phyloP scores from a whole-genome alignment of 2,797 vertebrate genomes.

The Eleutherodactylus coqui region DNA sequence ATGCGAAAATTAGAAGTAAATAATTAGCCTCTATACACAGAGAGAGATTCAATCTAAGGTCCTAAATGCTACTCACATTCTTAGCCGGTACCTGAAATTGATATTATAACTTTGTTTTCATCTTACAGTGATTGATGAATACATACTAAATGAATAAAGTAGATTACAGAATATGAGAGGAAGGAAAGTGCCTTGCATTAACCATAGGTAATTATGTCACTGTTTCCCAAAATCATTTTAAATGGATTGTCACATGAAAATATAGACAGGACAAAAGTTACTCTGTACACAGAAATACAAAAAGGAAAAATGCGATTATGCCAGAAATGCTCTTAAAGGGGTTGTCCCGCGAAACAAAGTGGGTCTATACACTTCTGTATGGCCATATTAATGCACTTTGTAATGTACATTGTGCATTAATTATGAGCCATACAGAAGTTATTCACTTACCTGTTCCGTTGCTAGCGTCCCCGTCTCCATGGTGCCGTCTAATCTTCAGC shows the following conservation, averaged over 20 bases:
- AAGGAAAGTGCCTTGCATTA: slow-evolving; percentile 34
- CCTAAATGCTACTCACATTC: slow-evolving; percentile 23
- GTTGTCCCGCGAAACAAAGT: no score
- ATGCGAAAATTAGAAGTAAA: slow-evolving; percentile 35
- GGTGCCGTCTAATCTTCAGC: no score
- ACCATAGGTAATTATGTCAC: slow-evolving; percentile 10
- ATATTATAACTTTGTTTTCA: slow-evolving; percentile 51
- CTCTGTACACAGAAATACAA: background rate
- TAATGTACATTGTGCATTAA: no score
- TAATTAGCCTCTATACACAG: slow-evolving; percentile 16
- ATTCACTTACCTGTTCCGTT: no score
- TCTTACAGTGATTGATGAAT: slow-evolving; percentile 46
- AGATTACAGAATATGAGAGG: slow-evolving; percentile 32
- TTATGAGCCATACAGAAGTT: no score
- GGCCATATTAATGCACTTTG: no score
- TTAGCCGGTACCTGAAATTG: slow-evolving; percentile 42
- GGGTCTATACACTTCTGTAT: no score
- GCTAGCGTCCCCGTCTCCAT: no score
- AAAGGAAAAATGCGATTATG: slow-evolving; percentile 1
- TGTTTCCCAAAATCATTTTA: slow-evolving; percentile 25
- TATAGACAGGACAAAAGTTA: slow-evolving; percentile 30
- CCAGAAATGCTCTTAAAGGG: no score
- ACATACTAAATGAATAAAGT: slow-evolving; percentile 27
- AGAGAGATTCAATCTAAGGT: slow-evolving; percentile 31
- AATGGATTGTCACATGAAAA: slow-evolving; percentile 25